Evolutionary conservation across 2,888 invertebrate species (phyloP).

Genomic region (Globia sparganii): DNA sequence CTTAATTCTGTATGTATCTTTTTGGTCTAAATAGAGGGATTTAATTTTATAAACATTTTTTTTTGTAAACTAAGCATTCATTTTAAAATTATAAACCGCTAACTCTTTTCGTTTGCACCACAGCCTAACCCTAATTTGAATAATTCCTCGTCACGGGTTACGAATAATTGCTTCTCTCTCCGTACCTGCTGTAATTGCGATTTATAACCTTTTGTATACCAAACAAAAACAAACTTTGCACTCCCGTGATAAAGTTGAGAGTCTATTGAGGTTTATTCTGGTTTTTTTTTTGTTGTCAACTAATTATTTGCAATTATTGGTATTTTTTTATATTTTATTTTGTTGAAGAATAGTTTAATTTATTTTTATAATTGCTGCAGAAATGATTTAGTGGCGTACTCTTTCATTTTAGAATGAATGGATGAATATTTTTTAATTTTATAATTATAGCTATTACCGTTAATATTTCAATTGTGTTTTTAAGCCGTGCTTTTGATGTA

Average conservation of each 20-base stretch:
- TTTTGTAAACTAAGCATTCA: neutral
- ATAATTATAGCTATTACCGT: neutral
- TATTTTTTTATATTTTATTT: slow-evolving; percentile 24
- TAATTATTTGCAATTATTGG: slow-evolving; percentile 37
- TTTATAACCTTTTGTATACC: slow-evolving; percentile 72
- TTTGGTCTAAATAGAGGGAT: neutral
- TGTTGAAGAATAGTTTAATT: slow-evolving; percentile 26
- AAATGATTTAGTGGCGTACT: slow-evolving; percentile 55
- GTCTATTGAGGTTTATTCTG: neutral
- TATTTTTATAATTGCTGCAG: slow-evolving; percentile 34
- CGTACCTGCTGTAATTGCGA: slow-evolving; percentile 79
- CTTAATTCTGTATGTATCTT: too few relatives aligned
- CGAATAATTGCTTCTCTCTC: slow-evolving; percentile 73
- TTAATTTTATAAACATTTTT: neutral
- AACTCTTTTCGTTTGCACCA: slow-evolving; percentile 40
- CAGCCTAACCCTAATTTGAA: slow-evolving; percentile 71
- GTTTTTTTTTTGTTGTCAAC: slow-evolving; percentile 33
- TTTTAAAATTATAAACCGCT: slow-evolving; percentile 7
- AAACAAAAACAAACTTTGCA: slow-evolving; percentile 48
- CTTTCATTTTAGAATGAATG: slow-evolving; percentile 39
- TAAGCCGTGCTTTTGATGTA: neutral
- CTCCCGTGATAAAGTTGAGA: slow-evolving; percentile 18
- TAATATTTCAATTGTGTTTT: slow-evolving; percentile 4
- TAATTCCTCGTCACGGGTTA: slow-evolving; percentile 77
- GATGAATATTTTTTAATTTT: neutral